Percentiles rank a stretch among this genome's conserved stretches.
Evolutionary conservation across 2,888 invertebrate species (phyloP).

Genomic region (Chesias legatella): DNA sequence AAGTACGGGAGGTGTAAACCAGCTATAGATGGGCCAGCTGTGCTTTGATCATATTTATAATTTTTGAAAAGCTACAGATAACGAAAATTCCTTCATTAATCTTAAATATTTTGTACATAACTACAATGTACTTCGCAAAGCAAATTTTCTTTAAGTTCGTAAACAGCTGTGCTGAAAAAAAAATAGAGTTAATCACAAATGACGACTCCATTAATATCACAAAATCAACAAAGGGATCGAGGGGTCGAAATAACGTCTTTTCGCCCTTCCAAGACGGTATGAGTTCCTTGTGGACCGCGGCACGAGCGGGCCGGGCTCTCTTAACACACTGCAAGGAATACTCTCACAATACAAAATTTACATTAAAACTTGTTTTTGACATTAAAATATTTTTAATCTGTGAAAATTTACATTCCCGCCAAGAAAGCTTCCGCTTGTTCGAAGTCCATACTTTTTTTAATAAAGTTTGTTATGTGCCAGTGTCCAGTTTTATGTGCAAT

Average conservation of each 20-base stretch:
- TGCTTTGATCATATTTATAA: too few relatives aligned
- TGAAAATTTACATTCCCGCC: neutral
- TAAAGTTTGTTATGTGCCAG: conserved; percentile 11
- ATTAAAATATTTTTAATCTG: neutral
- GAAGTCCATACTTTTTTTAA: conserved; percentile 39
- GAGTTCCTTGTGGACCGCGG: conserved; percentile 73
- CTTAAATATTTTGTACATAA: too few relatives aligned
- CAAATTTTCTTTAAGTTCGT: neutral
- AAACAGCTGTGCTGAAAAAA: conserved; percentile 25
- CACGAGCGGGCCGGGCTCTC: conserved; percentile 60
- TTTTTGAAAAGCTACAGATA: too few relatives aligned
- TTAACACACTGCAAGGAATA: conserved; percentile 10
- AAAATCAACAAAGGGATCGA: conserved; percentile 58
- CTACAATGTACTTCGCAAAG: too few relatives aligned
- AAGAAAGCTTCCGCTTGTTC: conserved; percentile 46
- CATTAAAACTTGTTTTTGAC: neutral
- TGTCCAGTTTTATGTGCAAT: conserved; percentile 36
- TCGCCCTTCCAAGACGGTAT: conserved; percentile 56
- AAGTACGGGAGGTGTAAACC: too few relatives aligned
- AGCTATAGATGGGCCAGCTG: too few relatives aligned
- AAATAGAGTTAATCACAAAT: conserved; percentile 15
- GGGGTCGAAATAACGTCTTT: conserved; percentile 76
- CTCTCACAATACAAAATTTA: conserved; percentile 6
- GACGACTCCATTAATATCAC: conserved; percentile 42
- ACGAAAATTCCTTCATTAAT: too few relatives aligned